Evolutionary conservation across 2,113 vertebrate genomes (phyloP), one percentile per base, ranked within the genome.

Genomic region (Notothenia coriiceps): DNA sequence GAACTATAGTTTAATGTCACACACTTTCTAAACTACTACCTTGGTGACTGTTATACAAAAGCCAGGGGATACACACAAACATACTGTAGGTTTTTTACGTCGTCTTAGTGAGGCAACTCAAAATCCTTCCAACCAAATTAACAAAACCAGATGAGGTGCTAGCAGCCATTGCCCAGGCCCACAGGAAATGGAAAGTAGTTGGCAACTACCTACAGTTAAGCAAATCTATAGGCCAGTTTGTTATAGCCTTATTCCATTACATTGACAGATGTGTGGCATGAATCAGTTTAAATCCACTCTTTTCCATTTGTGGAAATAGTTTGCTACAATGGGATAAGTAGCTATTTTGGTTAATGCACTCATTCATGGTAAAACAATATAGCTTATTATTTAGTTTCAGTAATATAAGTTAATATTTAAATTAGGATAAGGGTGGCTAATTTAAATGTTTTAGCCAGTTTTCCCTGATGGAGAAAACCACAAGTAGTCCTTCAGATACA

Each of bases 121-220:
- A 7, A 71, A 9, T 10, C 62, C 43, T 65, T 29, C 13, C 1
- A 83, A 65, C 25, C 25, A 51, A 69, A 79, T 69, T 64, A 67
- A 63, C 67, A 79, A 68, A 79, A 64, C 43, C 83, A 88, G 80
- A 84, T 46, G 70, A 60, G 50, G 12, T 55, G 13, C 65, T 17
- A 52, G 69, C 64, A 75, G 82, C 66, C 50, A 25, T 54, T 10
- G 51, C 60, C 70, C 70, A 61, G 65, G 67, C 62, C 33, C 22
- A 40, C 51, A 77, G 57, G 65, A 74, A 82, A 82, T 84, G 80
- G 86, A 90, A 84, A 86, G 62, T 67, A 44, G 61, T 74, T 77
- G 71, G 72, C 71, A 82, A 73, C 67, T 79, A 74, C 68, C 22
- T 50, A 49, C 0, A 44, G 56, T 22, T 75, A 78, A 35, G 71